Conservation (phyloP, 2,797 vertebrate genomes). For the Girardinus metallicus region DNA sequence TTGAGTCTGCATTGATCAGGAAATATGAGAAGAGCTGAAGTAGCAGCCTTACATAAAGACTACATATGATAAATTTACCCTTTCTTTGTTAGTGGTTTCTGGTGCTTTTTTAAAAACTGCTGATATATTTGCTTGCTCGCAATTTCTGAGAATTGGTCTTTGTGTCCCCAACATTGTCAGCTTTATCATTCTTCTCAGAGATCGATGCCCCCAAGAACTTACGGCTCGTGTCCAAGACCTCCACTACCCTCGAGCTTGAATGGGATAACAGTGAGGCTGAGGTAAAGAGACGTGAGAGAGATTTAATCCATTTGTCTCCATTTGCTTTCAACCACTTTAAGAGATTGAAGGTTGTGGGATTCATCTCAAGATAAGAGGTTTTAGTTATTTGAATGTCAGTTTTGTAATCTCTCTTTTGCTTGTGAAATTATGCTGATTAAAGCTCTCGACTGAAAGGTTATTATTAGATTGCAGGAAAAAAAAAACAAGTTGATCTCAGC, state of each 20-base stretch:
- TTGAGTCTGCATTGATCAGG: not conserved
- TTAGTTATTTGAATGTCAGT: not conserved
- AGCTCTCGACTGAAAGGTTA: not conserved
- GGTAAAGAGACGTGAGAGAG: slow-evolving; percentile 48
- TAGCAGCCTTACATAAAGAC: not conserved
- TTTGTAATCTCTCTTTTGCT: not conserved
- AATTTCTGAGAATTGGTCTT: slow-evolving; percentile 73
- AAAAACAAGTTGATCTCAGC: not conserved
- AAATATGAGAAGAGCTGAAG: not conserved
- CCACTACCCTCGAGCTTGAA: slow-evolving; percentile 88
- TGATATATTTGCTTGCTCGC: slow-evolving; percentile 56
- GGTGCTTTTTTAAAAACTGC: slow-evolving; percentile 29
- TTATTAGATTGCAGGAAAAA: not conserved
- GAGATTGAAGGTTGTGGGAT: not conserved
- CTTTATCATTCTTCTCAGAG: slow-evolving; percentile 86
- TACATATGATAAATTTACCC: not conserved
- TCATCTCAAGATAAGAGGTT: not conserved
- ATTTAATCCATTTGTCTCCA: not conserved
- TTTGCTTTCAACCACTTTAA: slow-evolving; percentile 12
- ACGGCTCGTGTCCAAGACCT: slow-evolving; percentile 86
- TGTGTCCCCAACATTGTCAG: slow-evolving; percentile 80
- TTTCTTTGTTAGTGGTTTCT: slow-evolving; percentile 21
- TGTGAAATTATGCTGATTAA: not conserved
- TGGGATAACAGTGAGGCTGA: slow-evolving; percentile 99
- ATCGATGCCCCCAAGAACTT: slow-evolving; percentile 98